Evolutionary conservation across 2,113 vertebrate genomes (phyloP), one percentile per base, ranked within the genome.

Genomic region (Falcunculus frontatus): DNA sequence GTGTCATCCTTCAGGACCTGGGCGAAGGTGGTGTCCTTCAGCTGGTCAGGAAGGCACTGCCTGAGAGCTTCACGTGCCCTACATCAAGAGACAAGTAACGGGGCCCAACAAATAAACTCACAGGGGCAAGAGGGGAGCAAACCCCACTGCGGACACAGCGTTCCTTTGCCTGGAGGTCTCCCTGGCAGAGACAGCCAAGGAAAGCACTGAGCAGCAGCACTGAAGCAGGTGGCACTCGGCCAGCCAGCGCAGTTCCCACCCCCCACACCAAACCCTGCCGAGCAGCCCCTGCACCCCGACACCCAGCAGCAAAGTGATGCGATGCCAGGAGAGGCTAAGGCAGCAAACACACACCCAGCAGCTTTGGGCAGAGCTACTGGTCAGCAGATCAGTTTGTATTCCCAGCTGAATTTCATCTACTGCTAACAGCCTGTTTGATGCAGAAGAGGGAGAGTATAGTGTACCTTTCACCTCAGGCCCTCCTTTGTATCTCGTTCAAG

Each of bases 1-100:
- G 99, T 99, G 98, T 99, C 99, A 37, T 99, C 99, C 97, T 99
- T 99, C 98, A 99, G 98, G 94, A 99, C 99, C 97, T 99, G 99
- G 95, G 99, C 99, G 1, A 99, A 99, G 75, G 99, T 99, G 91
- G 98, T 99, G 96, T 99, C 99, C 96, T 99, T 99, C 97, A 99
- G 98, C 97, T 99, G 99, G 97, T 99, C 99, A 32, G 99, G 99
- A 87, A 99, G 98, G 97, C 99, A 99, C 98, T 99, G 99, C 76
- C 99, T 99, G 93, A 99, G 98, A 82, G 99, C 99, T 98, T 99
- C 99, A 97, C 99, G 98, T 84, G 99, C 99, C 98, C 99, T 99
- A 98, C 91, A 97, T 97, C 95, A 98, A 94, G 96, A 97, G 95
- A 97, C 88, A 96, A 95, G 92, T 96, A 97, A 97, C 83, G 17